Evolutionary conservation across 2,113 vertebrate species (phyloP).

Genomic region (Sceloporus undulatus): DNA sequence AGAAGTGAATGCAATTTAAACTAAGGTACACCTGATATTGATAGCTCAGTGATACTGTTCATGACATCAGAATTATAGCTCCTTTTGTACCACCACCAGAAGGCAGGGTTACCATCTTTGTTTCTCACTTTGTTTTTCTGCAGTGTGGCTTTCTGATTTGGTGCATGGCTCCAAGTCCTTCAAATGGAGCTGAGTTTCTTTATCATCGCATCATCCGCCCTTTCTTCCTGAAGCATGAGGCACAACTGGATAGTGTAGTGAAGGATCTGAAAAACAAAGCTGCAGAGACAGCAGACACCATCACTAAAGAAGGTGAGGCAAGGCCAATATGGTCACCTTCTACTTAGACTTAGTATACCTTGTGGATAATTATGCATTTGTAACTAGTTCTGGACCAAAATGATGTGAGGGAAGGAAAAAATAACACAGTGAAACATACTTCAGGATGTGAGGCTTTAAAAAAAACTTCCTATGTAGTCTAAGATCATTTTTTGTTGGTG

Average conservation of each 20-base stretch:
- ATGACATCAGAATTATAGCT: not conserved
- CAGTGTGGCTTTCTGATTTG: slow-evolving; percentile 95
- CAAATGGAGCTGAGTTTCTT: slow-evolving; percentile 89
- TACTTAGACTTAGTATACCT: not conserved
- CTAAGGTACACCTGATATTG: not conserved
- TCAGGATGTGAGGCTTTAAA: not conserved
- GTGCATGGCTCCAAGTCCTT: slow-evolving; percentile 94
- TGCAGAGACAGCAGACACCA: slow-evolving; percentile 88
- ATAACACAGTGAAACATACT: not conserved
- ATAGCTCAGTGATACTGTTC: not conserved
- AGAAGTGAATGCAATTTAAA: not conserved
- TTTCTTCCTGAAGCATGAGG: slow-evolving; percentile 91
- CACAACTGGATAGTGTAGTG: slow-evolving; percentile 83
- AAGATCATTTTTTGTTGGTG: not conserved
- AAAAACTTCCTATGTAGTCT: not conserved
- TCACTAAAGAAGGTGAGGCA: slow-evolving; percentile 94
- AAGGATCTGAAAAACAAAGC: slow-evolving; percentile 93
- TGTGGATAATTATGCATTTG: not conserved
- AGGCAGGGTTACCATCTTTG: not conserved
- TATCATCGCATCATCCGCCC: slow-evolving; percentile 91
- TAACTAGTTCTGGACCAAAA: not conserved
- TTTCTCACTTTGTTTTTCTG: fast-evolving
- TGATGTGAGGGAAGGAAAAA: not conserved
- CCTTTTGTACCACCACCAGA: not conserved
- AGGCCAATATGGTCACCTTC: slow-evolving; percentile 35